Base-by-base conservation (phyloP, 2,888 invertebrate genomes). In the Xanthorhoe spadicearia region DNA sequence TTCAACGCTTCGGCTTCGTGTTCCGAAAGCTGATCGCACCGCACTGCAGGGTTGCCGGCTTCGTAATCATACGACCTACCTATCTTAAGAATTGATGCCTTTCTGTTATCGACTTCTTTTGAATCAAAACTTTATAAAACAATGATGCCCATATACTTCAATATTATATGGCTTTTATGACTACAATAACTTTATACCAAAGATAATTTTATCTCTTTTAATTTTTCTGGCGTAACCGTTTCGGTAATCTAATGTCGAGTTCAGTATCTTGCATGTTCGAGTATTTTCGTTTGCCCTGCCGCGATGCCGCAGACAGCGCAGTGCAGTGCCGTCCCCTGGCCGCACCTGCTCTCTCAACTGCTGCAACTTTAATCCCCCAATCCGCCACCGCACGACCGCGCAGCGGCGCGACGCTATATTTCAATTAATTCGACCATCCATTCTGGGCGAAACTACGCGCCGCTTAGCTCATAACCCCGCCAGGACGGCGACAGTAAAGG, bases 361-460 rank as follows among this genome's bases (percentile, higher is more conserved):
- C 85, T 91, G 87, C 87, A 92, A 91, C 86, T 91, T 90, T 90
- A 90, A 92, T 91, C 90, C 88, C 83, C 84, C 87, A 84, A 88
- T 88, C 84, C 84, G 85, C 83, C 86, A 78, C 84, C 87, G 87
- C 88, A 87, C 87, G 86, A 84, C 84, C 85, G 87, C 88, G 81
- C 86, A 86, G 82, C 80, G 86, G 82, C 84, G 85, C 88, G 87
- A 86, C 86, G 85, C 86, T 88, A 90, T 92, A 91, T 92, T 91
- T 92, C 92, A 90, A 92, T 92, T 92, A 92, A 90, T 89, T 90
- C 87, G 86, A 79, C 86, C 84, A 88, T 90, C 87, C 84, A 88
- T 90, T 89, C 80, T 79, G 83, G 79, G 85, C 82, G 84, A 81
- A 88, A 86, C 83, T 85, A 84, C 78, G 83, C 78, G 83, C 80